Percentiles rank a stretch among this genome's conserved stretches.
phyloP scores from a whole-genome alignment of 1,140 invertebrate genomes.

The Chrysomallon squamiferum region DNA sequence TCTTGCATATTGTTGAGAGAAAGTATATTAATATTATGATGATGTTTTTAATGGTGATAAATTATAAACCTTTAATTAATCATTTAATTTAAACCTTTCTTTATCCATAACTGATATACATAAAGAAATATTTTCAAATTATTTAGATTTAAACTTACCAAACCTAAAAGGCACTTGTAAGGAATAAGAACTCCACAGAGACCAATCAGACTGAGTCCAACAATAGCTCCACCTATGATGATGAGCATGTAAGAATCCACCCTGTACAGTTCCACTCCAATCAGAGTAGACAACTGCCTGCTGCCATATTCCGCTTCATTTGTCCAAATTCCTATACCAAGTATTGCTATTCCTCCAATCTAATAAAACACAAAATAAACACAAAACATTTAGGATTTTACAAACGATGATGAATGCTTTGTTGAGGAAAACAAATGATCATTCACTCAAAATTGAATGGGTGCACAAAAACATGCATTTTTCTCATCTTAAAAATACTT shows the following conservation, averaged over 20 bases:
- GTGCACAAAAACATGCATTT: too few relatives aligned
- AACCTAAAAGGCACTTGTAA: constrained; percentile 47
- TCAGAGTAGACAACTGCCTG: constrained; percentile 41
- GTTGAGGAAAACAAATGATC: too few relatives aligned
- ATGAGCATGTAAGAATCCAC: constrained; percentile 51
- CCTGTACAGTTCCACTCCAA: constrained; percentile 41
- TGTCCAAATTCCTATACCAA: constrained; percentile 51
- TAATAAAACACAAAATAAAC: constrained; percentile 15
- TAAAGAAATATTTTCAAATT: too few relatives aligned
- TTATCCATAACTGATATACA: too few relatives aligned
- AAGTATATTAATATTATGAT: too few relatives aligned
- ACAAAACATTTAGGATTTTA: too few relatives aligned
- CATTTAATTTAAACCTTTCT: too few relatives aligned
- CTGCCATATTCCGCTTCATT: constrained; percentile 51
- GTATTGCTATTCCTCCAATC: constrained; percentile 41
- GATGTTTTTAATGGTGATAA: too few relatives aligned
- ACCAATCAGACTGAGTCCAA: constrained; percentile 40
- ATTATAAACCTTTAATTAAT: too few relatives aligned
- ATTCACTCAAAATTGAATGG: too few relatives aligned
- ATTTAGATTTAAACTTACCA: constrained; percentile 42
- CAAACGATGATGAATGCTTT: too few relatives aligned
- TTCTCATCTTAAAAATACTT: too few relatives aligned
- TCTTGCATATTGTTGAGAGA: not conserved
- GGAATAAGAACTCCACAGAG: constrained; percentile 31
- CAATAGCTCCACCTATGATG: constrained; percentile 34